Percentiles rank a stretch among this genome's conserved stretches.
These are phyloP conservation scores for Zaprionus lachaisei DNA, from an alignment of 1,140 invertebrate genomes.

Conservation along the genomic window DNA sequence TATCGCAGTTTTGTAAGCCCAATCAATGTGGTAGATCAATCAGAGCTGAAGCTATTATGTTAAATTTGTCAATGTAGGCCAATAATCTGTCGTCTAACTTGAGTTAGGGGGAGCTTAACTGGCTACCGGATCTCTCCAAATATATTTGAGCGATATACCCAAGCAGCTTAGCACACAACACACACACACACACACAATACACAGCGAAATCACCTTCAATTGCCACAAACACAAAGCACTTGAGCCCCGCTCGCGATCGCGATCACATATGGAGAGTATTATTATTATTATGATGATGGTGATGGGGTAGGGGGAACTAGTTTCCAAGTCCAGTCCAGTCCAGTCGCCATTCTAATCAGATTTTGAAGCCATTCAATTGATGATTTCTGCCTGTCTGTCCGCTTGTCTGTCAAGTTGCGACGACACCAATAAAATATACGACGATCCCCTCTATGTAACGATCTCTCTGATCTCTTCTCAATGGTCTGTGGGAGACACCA, in stretches of 20 bases:
- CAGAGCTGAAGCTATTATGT: constrained; percentile 39
- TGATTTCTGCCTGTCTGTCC: constrained; percentile 20
- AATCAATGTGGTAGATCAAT: constrained; percentile 26
- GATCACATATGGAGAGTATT: constrained; percentile 20
- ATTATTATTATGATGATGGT: constrained; percentile 14
- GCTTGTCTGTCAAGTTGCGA: constrained; percentile 38
- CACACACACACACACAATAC: constrained; percentile 4
- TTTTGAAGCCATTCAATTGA: constrained; percentile 44
- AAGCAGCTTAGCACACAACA: constrained; percentile 31
- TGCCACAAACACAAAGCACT: constrained; percentile 39
- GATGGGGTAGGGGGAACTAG: constrained; percentile 25
- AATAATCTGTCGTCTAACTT: constrained; percentile 36
- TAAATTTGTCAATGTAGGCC: constrained; percentile 53
- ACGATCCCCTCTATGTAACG: background rate
- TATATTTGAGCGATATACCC: background rate
- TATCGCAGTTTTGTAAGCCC: constrained; percentile 13
- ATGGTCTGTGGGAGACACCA: constrained; percentile 19
- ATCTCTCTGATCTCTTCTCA: constrained; percentile 9
- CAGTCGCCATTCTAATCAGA: constrained; percentile 46
- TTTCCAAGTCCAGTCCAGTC: constrained; percentile 24
- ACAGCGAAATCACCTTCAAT: constrained; percentile 6
- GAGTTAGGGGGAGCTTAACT: constrained; percentile 20
- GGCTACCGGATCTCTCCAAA: constrained; percentile 48
- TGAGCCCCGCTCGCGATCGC: constrained; percentile 14
- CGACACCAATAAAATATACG: constrained; percentile 44